Percentiles rank a stretch among this genome's conserved stretches.
phyloP scores from a whole-genome alignment of 2,113 vertebrate genomes.

The Datnioides undecimradiatus region DNA sequence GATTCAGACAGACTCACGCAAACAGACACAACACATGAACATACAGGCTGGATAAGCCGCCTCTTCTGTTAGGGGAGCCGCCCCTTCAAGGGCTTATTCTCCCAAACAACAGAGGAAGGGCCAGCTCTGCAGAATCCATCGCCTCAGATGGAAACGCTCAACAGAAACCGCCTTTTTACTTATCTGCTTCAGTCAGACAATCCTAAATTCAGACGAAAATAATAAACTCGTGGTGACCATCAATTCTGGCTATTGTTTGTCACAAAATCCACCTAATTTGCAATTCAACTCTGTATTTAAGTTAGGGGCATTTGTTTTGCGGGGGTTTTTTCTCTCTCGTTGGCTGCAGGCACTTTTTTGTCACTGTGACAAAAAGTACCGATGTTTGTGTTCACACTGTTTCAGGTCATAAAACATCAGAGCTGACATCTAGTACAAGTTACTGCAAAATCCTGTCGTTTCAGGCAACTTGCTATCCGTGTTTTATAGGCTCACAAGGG shows the following conservation, averaged over 20 bases:
- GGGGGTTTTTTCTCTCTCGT: background rate
- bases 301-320: background rate
- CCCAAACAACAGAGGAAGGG: conserved; percentile 21
- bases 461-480: background rate
- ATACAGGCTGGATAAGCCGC: conserved; percentile 31
- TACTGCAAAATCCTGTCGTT: background rate
- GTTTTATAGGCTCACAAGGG: conserved; percentile 14
- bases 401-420: background rate
- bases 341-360: background rate
- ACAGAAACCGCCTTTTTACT: background rate
- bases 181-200: background rate
- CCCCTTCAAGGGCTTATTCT: conserved; percentile 30
- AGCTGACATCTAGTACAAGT: background rate
- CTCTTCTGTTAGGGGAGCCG: conserved; percentile 22
- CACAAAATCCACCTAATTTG: background rate
- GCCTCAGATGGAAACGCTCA: conserved; percentile 21
- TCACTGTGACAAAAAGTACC: background rate
- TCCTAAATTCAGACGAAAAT: background rate
- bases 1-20: conserved; percentile 23
- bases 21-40: conserved; percentile 21
- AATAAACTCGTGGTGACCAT: background rate
- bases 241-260: conserved; percentile 1
- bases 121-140: conserved; percentile 31
- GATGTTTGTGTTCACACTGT: background rate
- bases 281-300: background rate